Conservation (phyloP, 2,113 vertebrate genomes). For the Corythornis cristatus region DNA sequence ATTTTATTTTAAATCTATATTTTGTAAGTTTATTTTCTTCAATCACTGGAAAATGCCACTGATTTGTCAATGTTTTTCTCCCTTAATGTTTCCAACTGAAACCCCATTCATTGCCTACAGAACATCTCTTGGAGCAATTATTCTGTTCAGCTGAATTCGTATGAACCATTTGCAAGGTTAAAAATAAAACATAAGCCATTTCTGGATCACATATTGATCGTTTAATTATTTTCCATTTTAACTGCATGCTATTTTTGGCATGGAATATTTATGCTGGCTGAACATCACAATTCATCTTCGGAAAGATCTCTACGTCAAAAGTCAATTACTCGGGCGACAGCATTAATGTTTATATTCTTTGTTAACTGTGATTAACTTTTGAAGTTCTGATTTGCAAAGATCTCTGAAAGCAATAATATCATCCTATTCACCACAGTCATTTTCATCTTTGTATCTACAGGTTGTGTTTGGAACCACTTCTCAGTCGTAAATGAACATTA, state of each 20-base stretch:
- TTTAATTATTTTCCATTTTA: conserved; percentile 24
- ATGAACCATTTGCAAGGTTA: background rate
- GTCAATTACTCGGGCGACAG: conserved; percentile 10
- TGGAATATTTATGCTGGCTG: background rate
- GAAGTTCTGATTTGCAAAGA: background rate
- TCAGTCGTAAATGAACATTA: background rate
- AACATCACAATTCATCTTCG: background rate
- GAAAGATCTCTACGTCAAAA: background rate
- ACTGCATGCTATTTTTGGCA: background rate
- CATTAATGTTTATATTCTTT: background rate
- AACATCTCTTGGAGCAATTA: background rate
- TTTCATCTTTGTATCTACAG: background rate
- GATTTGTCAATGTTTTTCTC: background rate
- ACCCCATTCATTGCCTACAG: background rate
- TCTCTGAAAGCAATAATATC: background rate
- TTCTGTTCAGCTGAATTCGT: background rate
- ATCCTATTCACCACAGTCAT: background rate
- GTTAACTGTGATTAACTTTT: background rate
- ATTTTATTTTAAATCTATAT: background rate
- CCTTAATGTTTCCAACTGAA: background rate
- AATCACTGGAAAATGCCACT: background rate
- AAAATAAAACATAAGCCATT: background rate
- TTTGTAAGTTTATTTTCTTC: background rate
- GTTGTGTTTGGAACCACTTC: background rate
- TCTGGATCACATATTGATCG: background rate